These are phyloP conservation scores for Sphaerodactylus townsendi DNA, from an alignment of 2,113 vertebrate species.

Conservation along the genomic window DNA sequence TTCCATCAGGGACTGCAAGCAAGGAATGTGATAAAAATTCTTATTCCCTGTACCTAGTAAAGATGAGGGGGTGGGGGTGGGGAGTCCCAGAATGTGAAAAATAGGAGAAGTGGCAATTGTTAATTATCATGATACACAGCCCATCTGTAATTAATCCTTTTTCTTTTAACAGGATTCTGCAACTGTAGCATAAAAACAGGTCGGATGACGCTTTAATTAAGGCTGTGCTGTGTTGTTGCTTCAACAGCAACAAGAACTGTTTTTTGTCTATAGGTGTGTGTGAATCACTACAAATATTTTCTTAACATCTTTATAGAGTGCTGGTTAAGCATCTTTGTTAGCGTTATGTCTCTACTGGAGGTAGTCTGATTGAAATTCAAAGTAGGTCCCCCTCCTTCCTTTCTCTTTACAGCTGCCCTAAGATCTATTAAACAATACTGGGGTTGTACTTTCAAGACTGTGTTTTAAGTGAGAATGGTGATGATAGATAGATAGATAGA, in stretches of 20 bases:
- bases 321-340: conserved; percentile 69
- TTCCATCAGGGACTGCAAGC: conserved; percentile 64
- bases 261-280: conserved; percentile 71
- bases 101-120: conserved; percentile 66
- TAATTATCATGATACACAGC: conserved; percentile 73
- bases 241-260: conserved; percentile 68
- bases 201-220: conserved; percentile 73
- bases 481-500: too few relatives aligned
- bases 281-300: conserved; percentile 74
- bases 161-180: conserved; percentile 64
- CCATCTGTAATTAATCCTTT: conserved; percentile 69
- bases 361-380: conserved; percentile 70
- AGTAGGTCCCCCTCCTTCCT: conserved; percentile 35
- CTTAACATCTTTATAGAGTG: conserved; percentile 73
- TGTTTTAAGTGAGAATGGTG: conserved; percentile 11
- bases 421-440: conserved; percentile 56
- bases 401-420: conserved; percentile 49
- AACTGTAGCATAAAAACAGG: conserved; percentile 65
- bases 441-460: background rate
- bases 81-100: conserved; percentile 68
- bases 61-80: conserved; percentile 57
- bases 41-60: conserved; percentile 67
- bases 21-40: conserved; percentile 72
- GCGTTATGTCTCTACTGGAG: conserved; percentile 61
- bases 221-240: conserved; percentile 61